Evolutionary conservation across 2,113 vertebrate genomes (phyloP).

Genomic region (Indri indri): DNA sequence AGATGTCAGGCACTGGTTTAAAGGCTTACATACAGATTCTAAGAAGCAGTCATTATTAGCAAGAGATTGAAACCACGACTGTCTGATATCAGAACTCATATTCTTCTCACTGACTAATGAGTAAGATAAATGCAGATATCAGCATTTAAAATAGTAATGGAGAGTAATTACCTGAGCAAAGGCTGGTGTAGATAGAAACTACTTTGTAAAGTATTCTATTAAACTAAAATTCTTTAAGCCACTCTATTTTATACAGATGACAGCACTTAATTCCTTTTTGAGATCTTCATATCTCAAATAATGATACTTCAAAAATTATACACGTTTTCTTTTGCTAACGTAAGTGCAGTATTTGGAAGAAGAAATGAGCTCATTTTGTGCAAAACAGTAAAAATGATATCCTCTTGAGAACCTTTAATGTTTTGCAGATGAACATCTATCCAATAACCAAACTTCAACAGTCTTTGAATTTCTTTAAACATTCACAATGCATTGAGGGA

Average conservation of each 20-base stretch:
- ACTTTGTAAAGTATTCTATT: not conserved
- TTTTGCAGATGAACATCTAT: constrained; percentile 16
- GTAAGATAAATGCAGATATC: not conserved
- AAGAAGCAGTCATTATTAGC: not conserved
- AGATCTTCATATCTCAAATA: constrained; percentile 8
- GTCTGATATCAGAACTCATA: not conserved
- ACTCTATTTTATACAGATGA: constrained; percentile 5
- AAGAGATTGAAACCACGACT: constrained; percentile 17
- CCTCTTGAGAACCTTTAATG: not conserved
- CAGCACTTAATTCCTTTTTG: not conserved
- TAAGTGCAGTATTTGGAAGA: not conserved
- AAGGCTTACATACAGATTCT: not conserved
- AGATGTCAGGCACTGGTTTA: not conserved
- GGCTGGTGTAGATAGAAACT: not conserved
- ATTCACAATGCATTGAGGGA: not conserved
- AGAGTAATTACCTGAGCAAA: constrained; percentile 37
- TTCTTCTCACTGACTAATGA: constrained; percentile 30
- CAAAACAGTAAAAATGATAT: not conserved
- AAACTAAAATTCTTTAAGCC: not conserved
- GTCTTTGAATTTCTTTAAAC: not conserved
- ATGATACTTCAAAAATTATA: constrained; percentile 11
- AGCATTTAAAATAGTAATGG: not conserved
- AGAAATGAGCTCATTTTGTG: not conserved
- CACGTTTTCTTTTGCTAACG: constrained; percentile 11
- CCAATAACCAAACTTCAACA: not conserved